These are phyloP conservation scores for Hydropsyche tenuis DNA, from an alignment of 1,140 invertebrate species.

Conservation along the genomic window DNA sequence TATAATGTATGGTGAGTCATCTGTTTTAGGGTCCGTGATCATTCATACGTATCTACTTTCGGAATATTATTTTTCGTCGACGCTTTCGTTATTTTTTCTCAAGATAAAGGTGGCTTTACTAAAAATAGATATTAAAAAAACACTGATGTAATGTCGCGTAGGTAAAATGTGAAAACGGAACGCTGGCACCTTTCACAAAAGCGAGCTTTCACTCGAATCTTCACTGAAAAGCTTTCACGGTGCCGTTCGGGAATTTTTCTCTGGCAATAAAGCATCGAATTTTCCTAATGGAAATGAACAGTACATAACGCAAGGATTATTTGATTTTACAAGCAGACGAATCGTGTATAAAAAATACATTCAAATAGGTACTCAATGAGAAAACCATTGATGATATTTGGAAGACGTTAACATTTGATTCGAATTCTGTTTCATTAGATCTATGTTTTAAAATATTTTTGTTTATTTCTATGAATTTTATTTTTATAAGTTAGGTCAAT, in stretches of 20 bases:
- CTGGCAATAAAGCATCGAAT: neutral
- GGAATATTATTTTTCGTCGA: neutral
- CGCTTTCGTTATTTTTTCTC: neutral
- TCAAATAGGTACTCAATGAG: too few species aligned
- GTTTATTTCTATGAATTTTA: too few species aligned
- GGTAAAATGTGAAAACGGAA: neutral
- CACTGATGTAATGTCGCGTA: neutral
- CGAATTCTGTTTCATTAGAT: too few species aligned
- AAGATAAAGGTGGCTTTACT: neutral
- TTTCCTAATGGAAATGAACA: slow-evolving; percentile 27
- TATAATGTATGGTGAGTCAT: too few species aligned
- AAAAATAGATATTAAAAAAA: neutral
- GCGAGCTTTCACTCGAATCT: neutral
- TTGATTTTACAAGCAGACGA: neutral
- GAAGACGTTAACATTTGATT: too few species aligned
- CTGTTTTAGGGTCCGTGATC: too few species aligned
- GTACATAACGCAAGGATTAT: slow-evolving; percentile 9
- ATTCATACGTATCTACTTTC: too few species aligned
- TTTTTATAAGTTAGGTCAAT: too few species aligned
- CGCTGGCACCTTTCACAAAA: neutral
- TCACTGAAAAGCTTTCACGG: neutral
- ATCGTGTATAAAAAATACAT: too few species aligned
- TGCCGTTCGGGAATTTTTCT: neutral
- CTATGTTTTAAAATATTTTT: too few species aligned
- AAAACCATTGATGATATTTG: too few species aligned